Evolutionary conservation across 2,113 vertebrate species (phyloP).

Genomic region (Aramus guarauna): DNA sequence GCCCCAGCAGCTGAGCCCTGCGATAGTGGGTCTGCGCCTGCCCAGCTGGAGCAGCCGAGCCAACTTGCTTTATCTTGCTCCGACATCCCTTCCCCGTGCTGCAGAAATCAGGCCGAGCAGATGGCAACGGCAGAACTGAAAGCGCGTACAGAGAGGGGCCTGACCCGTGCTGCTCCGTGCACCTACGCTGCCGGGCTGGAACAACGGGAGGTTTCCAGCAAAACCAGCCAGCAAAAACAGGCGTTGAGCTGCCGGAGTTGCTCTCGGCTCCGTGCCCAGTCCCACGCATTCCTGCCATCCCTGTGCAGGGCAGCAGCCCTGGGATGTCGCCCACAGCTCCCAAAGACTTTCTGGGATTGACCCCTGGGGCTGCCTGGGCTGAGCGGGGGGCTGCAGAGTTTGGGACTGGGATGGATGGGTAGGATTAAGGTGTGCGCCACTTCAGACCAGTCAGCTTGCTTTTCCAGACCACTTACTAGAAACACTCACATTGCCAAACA

Average conservation of each 20-base stretch:
- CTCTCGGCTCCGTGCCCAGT: background rate
- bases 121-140: accelerated
- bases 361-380: accelerated
- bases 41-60: background rate
- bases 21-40: background rate
- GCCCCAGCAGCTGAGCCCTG: background rate
- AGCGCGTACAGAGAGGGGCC: accelerated
- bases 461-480: background rate
- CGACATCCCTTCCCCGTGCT: background rate
- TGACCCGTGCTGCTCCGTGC: accelerated
- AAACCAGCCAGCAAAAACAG: background rate
- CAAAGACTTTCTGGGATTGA: background rate
- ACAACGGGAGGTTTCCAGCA: background rate
- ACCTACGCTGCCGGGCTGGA: accelerated
- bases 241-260: background rate
- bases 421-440: accelerated
- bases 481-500: background rate
- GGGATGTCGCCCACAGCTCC: accelerated
- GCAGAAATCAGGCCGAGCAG: background rate
- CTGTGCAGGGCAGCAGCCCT: background rate
- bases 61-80: background rate
- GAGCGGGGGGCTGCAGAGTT: background rate
- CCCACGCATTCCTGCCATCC: background rate
- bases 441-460: background rate
- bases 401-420: accelerated